phyloP scores from a whole-genome alignment of 1,140 invertebrate species.

The Zaprionus tsacasi region DNA sequence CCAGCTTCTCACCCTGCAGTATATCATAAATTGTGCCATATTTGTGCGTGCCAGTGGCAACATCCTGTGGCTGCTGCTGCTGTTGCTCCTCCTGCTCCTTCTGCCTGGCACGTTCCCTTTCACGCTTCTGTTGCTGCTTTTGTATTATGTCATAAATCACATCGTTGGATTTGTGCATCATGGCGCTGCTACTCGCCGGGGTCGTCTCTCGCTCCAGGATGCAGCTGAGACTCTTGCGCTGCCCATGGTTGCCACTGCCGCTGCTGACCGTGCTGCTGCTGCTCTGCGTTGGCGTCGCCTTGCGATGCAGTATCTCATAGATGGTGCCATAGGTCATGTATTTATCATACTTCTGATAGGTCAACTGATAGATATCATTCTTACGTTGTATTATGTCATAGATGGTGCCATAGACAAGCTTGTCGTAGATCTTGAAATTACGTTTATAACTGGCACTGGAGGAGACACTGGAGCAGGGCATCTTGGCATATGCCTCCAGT shows the following conservation, averaged over 20 bases:
- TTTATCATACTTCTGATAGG: conserved; percentile 82
- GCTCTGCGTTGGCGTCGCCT: conserved; percentile 57
- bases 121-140: conserved; percentile 57
- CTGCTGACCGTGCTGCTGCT: conserved; percentile 14
- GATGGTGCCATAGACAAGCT: conserved; percentile 81
- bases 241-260: conserved; percentile 66
- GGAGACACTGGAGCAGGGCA: conserved; percentile 21
- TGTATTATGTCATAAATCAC: conserved; percentile 80
- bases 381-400: conserved; percentile 84
- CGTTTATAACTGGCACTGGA: conserved; percentile 57
- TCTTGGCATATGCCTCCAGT: conserved; percentile 34
- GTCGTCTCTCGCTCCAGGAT: conserved; percentile 58
- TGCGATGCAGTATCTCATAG: conserved; percentile 82
- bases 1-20: conserved; percentile 76
- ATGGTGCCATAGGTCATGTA: conserved; percentile 84
- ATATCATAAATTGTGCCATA: conserved; percentile 84
- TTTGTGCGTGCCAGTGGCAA: conserved; percentile 56
- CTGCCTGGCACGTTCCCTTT: conserved; percentile 26
- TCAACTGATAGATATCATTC: conserved; percentile 80
- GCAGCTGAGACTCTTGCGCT: conserved; percentile 75
- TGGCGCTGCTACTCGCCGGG: conserved; percentile 16
- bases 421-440: conserved; percentile 83
- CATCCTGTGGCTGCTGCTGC: conserved; percentile 28
- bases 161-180: conserved; percentile 49
- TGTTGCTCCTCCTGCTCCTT: conserved; percentile 21